Evolutionary conservation across 2,888 invertebrate species (phyloP).

Genomic region (Entomobrya multifasciata): DNA sequence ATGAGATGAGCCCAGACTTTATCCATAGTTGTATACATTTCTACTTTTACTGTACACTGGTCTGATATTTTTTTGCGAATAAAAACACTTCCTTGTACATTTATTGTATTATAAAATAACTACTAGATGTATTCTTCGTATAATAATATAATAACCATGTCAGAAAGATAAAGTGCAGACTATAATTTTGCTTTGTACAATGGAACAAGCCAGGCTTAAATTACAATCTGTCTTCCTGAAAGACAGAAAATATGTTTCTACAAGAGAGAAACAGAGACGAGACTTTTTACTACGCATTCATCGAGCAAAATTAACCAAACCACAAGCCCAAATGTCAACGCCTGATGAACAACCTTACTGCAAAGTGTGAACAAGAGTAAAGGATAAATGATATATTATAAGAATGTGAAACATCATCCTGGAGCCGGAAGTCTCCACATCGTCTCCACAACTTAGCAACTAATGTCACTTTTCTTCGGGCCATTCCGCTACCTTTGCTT

Average conservation of each 20-base stretch:
- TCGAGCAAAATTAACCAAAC: slow-evolving; percentile 35
- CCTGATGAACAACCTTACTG: slow-evolving; percentile 2
- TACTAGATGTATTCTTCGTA: background rate
- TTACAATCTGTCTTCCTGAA: slow-evolving; percentile 24
- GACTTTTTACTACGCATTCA: slow-evolving; percentile 11
- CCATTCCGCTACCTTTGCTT: slow-evolving; percentile 13
- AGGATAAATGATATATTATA: background rate
- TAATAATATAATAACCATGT: background rate
- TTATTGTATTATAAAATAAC: no score
- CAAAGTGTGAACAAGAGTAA: background rate
- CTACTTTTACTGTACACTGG: background rate
- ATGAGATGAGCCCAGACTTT: slow-evolving; percentile 22
- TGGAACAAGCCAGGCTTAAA: background rate
- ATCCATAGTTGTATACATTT: background rate
- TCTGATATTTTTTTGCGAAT: background rate
- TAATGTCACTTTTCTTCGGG: slow-evolving; percentile 27
- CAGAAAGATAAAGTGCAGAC: background rate
- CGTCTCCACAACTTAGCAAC: background rate
- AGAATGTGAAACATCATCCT: slow-evolving; percentile 14
- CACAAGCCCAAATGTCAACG: slow-evolving; percentile 26
- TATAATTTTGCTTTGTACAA: background rate
- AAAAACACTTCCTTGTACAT: background rate
- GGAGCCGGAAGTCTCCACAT: slow-evolving; percentile 15
- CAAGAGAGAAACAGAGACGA: background rate
- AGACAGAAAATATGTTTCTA: slow-evolving; percentile 3